Evolutionary conservation across 2,113 vertebrate species (phyloP), one percentile per base, ranked within the genome.

Genomic region (Holacanthus passer): DNA sequence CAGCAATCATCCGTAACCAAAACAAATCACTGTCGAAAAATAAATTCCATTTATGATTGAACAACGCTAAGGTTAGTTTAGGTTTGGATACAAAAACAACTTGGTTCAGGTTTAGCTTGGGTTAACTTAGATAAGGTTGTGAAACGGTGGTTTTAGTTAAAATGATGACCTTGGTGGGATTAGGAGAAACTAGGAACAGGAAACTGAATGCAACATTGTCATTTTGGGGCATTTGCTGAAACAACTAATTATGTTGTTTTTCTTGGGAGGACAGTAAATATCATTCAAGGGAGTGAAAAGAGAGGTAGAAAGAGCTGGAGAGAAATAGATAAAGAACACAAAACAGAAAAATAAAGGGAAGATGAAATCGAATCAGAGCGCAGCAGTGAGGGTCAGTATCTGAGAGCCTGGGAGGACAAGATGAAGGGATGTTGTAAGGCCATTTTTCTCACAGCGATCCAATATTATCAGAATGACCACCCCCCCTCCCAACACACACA

Each of bases 391-490:
- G 43, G 53, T 69, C 43, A n/a, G 47, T 24, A 71, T 53, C 71
- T 72, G 53, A 13, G 31, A 68, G 55, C 41, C 24, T 0, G 19
- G 41, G 48, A 78, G 55, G 48, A 47, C 66, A 65, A 58, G 50
- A 45, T 45, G 47, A 79, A 69, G 45, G 60, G 31, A 70, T 11
- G 7, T 29, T 77, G 60, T 72, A 53, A 64, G 59, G 77, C 82
- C 35, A 72, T 88, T 92, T 85, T 70, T 82, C 79, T 86, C 79
- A 76, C 22, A 86, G 83, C 32, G 8, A 92, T 90, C 90, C 77
- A 87, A 90, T 88, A 89, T 87, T 78, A 79, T 79, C 81, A 77
- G 64, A 83, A 69, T 4, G 1, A 58, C 81, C 45, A 35, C 27
- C 16, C 48, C 19, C 24, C 17, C 31, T 24, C 2, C 35, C n/a